Evolutionary conservation across 2,113 vertebrate species (phyloP).

Genomic region (Bufo gargarizans): DNA sequence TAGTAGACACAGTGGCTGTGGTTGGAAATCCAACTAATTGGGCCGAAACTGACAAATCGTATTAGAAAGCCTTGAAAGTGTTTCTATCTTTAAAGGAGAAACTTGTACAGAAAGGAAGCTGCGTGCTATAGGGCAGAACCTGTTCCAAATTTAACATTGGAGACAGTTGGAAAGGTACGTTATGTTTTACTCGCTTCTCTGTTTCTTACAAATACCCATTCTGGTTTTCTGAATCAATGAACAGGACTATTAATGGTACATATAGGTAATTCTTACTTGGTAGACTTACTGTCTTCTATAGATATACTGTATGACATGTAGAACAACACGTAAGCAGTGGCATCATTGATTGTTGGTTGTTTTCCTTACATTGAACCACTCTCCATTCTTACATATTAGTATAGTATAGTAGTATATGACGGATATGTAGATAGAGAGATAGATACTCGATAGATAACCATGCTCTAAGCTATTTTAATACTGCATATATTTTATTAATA

Average conservation of each 20-base stretch:
- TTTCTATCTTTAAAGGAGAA: conserved; percentile 55
- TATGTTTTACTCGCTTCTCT: conserved; percentile 40
- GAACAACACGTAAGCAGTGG: neutral
- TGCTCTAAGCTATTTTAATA: too few relatives aligned
- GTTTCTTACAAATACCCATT: conserved; percentile 8
- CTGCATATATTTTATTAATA: too few relatives aligned
- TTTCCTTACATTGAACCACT: neutral
- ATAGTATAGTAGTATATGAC: too few relatives aligned
- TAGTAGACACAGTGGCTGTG: conserved; percentile 56
- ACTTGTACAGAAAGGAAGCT: conserved; percentile 52
- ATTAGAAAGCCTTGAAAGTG: conserved; percentile 57
- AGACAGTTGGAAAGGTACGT: conserved; percentile 52
- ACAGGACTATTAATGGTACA: neutral
- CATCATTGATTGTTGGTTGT: neutral
- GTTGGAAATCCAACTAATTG: conserved; percentile 59
- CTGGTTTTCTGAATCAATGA: neutral
- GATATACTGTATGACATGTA: neutral
- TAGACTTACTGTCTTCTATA: neutral
- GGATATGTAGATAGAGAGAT: too few relatives aligned
- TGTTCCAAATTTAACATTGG: conserved; percentile 30
- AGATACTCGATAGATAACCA: too few relatives aligned
- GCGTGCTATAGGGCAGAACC: conserved; percentile 33
- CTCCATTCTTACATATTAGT: neutral
- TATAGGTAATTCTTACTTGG: neutral
- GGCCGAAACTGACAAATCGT: conserved; percentile 57